Evolutionary conservation across 2,797 vertebrate species (phyloP).

Genomic region (Eutrigla gurnardus): DNA sequence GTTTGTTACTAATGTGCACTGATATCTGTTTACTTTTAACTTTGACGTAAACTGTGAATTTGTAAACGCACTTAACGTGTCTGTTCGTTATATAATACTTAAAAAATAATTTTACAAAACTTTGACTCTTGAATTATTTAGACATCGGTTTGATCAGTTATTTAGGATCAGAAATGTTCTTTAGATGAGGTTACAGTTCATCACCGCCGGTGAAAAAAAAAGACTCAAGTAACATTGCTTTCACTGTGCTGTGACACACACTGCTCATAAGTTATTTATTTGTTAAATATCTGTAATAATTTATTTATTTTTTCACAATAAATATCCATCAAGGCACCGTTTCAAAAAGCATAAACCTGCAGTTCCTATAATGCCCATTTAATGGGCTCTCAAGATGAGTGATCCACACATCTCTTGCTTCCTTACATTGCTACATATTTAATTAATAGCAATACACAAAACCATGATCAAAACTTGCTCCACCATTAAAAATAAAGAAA

Average conservation of each 20-base stretch:
- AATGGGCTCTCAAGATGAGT: neutral
- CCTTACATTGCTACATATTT: constrained; percentile 15
- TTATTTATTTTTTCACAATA: constrained; percentile 35
- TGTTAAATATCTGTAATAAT: constrained; percentile 8
- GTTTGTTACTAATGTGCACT: constrained; percentile 43
- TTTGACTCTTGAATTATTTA: neutral
- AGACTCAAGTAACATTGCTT: neutral
- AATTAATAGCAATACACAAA: constrained; percentile 35
- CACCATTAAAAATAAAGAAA: constrained; percentile 21
- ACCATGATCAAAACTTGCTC: neutral
- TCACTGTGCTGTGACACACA: constrained; percentile 11
- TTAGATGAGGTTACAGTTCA: neutral
- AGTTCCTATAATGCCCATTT: neutral
- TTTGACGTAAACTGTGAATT: constrained; percentile 43
- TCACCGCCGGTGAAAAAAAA: neutral
- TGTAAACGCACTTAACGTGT: constrained; percentile 37
- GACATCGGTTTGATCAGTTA: neutral
- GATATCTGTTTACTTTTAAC: constrained; percentile 20
- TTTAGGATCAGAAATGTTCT: neutral
- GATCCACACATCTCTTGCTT: neutral
- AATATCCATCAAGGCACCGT: constrained; percentile 61
- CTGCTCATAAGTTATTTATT: constrained; percentile 44
- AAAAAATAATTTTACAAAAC: constrained; percentile 11
- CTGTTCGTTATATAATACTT: constrained; percentile 4
- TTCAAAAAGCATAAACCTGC: constrained; percentile 10